Evolutionary conservation across 2,888 invertebrate species (phyloP), one percentile per base, ranked within the genome.

Genomic region (Plebejus melissa): DNA sequence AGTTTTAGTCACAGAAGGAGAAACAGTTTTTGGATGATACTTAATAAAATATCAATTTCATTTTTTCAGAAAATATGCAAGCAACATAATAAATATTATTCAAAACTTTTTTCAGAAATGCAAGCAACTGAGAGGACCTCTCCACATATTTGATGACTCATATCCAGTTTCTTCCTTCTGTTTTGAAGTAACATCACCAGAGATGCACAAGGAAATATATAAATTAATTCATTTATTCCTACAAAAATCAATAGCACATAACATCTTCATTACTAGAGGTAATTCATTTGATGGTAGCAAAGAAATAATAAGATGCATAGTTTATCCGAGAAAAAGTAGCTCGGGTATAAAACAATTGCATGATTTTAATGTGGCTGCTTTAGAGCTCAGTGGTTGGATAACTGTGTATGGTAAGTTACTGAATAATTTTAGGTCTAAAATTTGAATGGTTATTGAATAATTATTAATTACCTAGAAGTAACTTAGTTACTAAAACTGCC

Each of bases 341-440:
- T 88, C 85, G 57, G 94, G 95, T 0, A 85, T 90, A 0, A 97
- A 97, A 84, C 90, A 94, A 76, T 83, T 94, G 22, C 84, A 82
- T 0, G 91, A 89, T 1, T 95, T 96, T 76, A 95, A 96, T 90
- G 94, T 96, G 13, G 98, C 97, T n/a, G 94, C 95, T 46, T 95
- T 95, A 81, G 98, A 98, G 86, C 84, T 97, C 0, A 95, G 95
- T 82, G 97, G 98, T 4, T 97, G 96, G 89, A 91, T 97, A 76
- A 94, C 96, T 0, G 89, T 97, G 3, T 96, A 95, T 87, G 92
- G 96, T 96, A 87, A 94, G 90, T 87, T 57, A 2, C 46, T 46
- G 2, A 46, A 46, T 11, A 46, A 46, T 2, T 9, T 46, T 2
- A 46, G 2, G 9, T 46, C 9, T 11, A 11, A 46, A 41, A 38